Percentiles rank a stretch among this genome's conserved stretches.
These are phyloP conservation scores for Acyrthosiphon pisum DNA, from an alignment of 1,140 invertebrate species.

Conservation along the genomic window DNA sequence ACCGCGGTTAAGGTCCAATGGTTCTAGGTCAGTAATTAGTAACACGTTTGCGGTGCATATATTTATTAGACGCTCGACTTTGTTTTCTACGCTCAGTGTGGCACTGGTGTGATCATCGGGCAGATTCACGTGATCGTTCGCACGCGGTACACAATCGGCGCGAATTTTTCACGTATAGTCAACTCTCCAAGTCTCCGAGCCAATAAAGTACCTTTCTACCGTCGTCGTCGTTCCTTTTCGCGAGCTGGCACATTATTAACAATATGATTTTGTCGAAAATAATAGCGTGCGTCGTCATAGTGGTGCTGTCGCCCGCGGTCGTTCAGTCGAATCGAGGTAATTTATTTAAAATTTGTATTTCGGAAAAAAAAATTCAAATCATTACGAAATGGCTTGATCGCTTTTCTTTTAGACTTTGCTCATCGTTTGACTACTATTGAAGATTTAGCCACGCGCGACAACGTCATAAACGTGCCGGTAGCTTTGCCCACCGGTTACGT, in stretches of 20 bases:
- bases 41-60: neutral
- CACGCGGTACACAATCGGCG: neutral
- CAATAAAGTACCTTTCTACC: neutral
- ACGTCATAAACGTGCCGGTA: slow-evolving; percentile 58
- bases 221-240: neutral
- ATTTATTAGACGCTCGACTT: slow-evolving; percentile 10
- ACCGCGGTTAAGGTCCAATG: slow-evolving; percentile 45
- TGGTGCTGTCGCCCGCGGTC: neutral
- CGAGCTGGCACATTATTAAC: neutral
- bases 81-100: slow-evolving; percentile 42
- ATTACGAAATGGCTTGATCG: neutral
- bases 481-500: slow-evolving; percentile 59
- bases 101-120: neutral
- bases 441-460: slow-evolving; percentile 58
- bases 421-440: slow-evolving; percentile 48
- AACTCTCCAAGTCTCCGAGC: neutral
- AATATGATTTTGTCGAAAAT: neutral
- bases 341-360: neutral
- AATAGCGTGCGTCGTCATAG: neutral
- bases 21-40: slow-evolving; percentile 42
- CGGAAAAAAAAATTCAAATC: neutral
- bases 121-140: neutral
- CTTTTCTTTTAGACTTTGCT: neutral
- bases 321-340: slow-evolving; percentile 29
- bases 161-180: neutral